phyloP scores from a whole-genome alignment of 2,888 invertebrate species.

The Patella caerulea region DNA sequence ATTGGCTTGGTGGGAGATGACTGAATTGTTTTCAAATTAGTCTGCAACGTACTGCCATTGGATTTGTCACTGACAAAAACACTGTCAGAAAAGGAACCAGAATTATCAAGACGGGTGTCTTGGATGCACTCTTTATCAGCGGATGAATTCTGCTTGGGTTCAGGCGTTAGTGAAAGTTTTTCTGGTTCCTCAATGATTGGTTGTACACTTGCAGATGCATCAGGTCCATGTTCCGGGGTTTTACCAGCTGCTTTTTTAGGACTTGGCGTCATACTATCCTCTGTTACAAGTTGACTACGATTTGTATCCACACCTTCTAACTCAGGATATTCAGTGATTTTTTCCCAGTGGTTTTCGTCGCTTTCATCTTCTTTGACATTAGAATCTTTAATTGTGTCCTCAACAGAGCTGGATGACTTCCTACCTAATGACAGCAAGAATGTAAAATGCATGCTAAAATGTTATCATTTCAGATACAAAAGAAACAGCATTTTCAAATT shows the following conservation, averaged over 20 bases:
- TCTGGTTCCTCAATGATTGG: not conserved
- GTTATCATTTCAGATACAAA: too few species aligned
- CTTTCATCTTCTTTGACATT: too few species aligned
- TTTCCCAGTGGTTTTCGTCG: not conserved
- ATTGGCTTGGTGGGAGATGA: not conserved
- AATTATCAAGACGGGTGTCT: not conserved
- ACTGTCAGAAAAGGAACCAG: not conserved
- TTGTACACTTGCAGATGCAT: not conserved
- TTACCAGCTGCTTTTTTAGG: not conserved
- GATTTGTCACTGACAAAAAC: too few species aligned
- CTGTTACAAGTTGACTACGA: not conserved
- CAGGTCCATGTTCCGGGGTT: not conserved
- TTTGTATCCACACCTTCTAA: not conserved
- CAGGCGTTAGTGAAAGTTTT: not conserved
- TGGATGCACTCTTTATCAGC: not conserved
- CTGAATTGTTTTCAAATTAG: not conserved
- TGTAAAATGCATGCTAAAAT: too few species aligned
- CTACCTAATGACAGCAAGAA: too few species aligned
- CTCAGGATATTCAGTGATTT: slow-evolving; percentile 1
- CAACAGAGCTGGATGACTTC: too few species aligned
- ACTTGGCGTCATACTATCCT: not conserved
- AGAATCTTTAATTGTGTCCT: too few species aligned
- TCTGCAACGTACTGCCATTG: too few species aligned
- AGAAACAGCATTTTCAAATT: too few species aligned
- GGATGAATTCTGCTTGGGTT: not conserved